A percentile compares a stretch with the other conserved stretches of the same genome.
phyloP scores from a whole-genome alignment of 1,140 invertebrate species.

The Monomorium pharaonis region DNA sequence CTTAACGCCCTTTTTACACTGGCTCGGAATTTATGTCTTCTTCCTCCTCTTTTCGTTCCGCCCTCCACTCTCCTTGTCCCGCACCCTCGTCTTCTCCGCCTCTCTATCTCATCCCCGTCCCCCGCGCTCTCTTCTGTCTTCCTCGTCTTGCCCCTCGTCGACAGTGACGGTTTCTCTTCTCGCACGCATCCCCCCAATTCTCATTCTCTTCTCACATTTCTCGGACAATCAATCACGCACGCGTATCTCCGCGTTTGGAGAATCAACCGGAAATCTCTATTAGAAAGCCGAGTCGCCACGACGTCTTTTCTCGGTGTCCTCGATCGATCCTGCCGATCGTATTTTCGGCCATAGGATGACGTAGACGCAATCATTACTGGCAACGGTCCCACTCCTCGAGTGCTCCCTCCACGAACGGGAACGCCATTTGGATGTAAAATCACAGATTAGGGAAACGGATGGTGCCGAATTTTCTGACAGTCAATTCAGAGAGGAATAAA shows the following conservation, averaged over 20 bases:
- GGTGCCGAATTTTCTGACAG: slow-evolving; percentile 18
- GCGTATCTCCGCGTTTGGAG: slow-evolving; percentile 66
- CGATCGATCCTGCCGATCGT: slow-evolving; percentile 37
- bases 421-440: slow-evolving; percentile 39
- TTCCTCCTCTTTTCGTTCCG: slow-evolving; percentile 44
- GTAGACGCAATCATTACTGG: background rate
- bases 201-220: background rate
- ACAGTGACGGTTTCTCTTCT: background rate
- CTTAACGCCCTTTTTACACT: slow-evolving; percentile 77
- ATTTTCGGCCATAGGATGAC: slow-evolving; percentile 2
- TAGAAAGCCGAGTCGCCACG: slow-evolving; percentile 44
- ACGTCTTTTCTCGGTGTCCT: background rate
- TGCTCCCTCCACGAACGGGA: background rate
- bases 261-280: slow-evolving; percentile 75
- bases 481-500: background rate
- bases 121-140: slow-evolving; percentile 11
- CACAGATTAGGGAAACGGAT: slow-evolving; percentile 34
- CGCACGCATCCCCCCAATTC: slow-evolving; percentile 10
- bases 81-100: slow-evolving; percentile 26
- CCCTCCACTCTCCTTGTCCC: background rate
- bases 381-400: slow-evolving; percentile 15
- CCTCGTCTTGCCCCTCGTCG: slow-evolving; percentile 1
- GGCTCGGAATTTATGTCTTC: slow-evolving; percentile 75
- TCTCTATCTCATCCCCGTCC: slow-evolving; percentile 8
- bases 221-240: slow-evolving; percentile 70